Conservation (phyloP, 2,888 invertebrate genomes). For the Abscondita cerata region DNA sequence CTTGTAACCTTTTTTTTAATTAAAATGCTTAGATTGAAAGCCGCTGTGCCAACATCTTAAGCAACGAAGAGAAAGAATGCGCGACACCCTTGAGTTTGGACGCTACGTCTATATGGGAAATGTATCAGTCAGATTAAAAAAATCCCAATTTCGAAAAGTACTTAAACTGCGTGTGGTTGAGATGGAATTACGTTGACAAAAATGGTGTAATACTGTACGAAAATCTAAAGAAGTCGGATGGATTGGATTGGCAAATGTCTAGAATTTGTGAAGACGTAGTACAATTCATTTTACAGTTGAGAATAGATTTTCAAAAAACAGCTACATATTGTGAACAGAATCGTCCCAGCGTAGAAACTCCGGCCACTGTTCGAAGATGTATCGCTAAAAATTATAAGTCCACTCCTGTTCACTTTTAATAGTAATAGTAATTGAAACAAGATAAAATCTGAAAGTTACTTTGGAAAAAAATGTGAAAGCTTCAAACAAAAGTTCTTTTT, state of each 20-base stretch:
- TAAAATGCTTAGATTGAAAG: too few relatives aligned
- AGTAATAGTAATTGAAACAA: too few relatives aligned
- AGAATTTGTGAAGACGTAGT: background rate
- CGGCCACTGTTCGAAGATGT: background rate
- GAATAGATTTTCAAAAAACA: background rate
- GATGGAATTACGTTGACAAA: background rate
- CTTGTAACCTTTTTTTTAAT: too few relatives aligned
- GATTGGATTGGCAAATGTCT: background rate
- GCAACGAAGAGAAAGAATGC: background rate
- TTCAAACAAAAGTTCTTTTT: too few relatives aligned
- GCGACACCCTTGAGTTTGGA: background rate
- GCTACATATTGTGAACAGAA: background rate
- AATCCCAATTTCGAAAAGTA: background rate
- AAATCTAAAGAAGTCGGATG: background rate
- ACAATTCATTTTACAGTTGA: background rate
- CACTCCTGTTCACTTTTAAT: background rate
- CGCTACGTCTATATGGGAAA: background rate
- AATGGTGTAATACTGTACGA: background rate
- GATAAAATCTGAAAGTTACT: too few relatives aligned
- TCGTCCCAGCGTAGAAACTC: background rate
- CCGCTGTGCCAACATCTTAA: too few relatives aligned
- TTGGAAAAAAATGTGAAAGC: too few relatives aligned
- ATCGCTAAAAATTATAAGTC: background rate
- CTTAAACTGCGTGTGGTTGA: background rate
- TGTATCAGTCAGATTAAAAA: background rate